Evolutionary conservation across 2,797 vertebrate genomes (phyloP).

Genomic region (Jordanella pulchra): DNA sequence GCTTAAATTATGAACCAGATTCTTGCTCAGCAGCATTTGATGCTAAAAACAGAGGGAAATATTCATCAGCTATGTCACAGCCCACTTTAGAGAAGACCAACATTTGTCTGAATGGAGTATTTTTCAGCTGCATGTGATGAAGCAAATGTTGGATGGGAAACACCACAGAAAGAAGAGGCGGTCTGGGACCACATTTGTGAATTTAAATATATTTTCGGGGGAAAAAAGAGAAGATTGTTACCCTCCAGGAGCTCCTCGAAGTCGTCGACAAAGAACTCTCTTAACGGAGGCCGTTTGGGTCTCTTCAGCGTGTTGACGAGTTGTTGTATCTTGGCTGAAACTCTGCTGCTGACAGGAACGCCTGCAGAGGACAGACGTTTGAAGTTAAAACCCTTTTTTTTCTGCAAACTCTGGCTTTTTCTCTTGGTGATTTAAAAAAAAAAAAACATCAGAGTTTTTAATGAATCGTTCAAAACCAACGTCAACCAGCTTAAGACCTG

Average conservation of each 20-base stretch:
- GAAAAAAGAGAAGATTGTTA: constrained; percentile 38
- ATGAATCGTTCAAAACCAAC: background rate
- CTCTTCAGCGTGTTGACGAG: constrained; percentile 97
- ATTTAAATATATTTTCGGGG: background rate
- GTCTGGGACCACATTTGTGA: background rate
- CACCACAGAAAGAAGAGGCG: background rate
- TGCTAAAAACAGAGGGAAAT: constrained; percentile 38
- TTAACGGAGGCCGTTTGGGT: constrained; percentile 89
- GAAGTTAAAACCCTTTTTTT: background rate
- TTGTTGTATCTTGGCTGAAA: constrained; percentile 98
- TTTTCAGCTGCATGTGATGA: background rate
- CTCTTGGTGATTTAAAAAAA: background rate
- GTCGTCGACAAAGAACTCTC: constrained; percentile 98
- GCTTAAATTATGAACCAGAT: constrained; percentile 38
- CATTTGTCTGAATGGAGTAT: constrained; percentile 1
- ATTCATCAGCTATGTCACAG: constrained; percentile 31
- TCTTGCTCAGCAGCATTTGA: constrained; percentile 27
- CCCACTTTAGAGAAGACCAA: background rate
- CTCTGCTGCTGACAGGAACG: constrained; percentile 97
- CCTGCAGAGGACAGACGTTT: constrained; percentile 72
- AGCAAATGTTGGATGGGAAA: background rate
- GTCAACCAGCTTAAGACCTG: too few species aligned
- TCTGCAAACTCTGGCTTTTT: background rate
- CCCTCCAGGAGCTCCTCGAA: constrained; percentile 98
- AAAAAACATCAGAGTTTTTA: constrained; percentile 12